Evolutionary conservation across 1,140 invertebrate species (phyloP), one percentile per base, ranked within the genome.

Genomic region (Bombus waltoni): DNA sequence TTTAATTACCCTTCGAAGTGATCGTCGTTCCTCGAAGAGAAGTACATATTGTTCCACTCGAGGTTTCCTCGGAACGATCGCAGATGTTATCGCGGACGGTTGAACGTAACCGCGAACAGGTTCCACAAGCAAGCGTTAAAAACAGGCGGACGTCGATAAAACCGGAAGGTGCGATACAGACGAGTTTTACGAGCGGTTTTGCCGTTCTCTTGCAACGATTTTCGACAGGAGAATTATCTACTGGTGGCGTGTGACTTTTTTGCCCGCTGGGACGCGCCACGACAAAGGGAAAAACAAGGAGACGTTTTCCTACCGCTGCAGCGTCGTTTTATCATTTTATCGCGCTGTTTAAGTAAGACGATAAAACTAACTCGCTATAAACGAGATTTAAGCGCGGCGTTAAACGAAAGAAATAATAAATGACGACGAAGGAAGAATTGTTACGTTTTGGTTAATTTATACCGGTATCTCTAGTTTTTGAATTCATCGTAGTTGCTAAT

Each of bases 1-100:
- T 83, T 89, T 89, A 89, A 89, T 89, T 82, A 53, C 74, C 22
- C 38, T 71, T 86, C 59, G 70, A n/a, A 83, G 38, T 18, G 25
- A 62, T 87, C 57, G 81, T 89, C 59, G 83, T 65, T 88, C 62
- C n/a, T 80, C 75, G 62, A 22, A 42, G 57, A 73, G 22, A 40
- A 35, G 83, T 42, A n/a, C 6, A 18, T 82, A 86, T 81, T n/a
- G 47, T 74, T 77, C 57, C 44, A 4, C 28, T 35, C 44, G 44
- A 77, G 47, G 72, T 77, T 85, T 68, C 42, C 28, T 28, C 28
- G 40, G 38, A 85, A 89, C 76, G 71, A 88, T 81, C 62, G 77
- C 38, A 18, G 42, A 73, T 44, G 42, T 10, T 57, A 62, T 35
- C 71, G 53, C 25, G 35, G 62, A 80, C 76, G 35, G 9, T 83